Base-by-base conservation (phyloP, 2,113 vertebrate species). In the Egretta garzetta region DNA sequence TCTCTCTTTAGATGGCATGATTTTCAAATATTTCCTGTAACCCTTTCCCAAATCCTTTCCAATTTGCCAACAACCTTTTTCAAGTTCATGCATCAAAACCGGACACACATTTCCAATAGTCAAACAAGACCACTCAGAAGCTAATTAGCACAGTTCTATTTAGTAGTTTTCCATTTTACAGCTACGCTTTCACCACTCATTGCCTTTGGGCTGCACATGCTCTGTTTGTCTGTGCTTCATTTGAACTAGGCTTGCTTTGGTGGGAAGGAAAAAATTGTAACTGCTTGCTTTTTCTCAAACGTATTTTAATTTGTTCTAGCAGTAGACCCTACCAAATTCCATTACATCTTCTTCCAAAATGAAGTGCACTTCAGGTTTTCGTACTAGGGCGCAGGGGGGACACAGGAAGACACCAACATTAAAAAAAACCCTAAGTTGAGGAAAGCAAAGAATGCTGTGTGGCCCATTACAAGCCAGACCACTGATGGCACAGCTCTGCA, bases 31-130 rank as follows among this genome's bases (percentile, higher is more conserved):
- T 89, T 77, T 50, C 75, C 68, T 79, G 68, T 55, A 91, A 74
- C 39, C 12, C 72, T 67, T 89, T 94, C 52, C 72, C 52, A 86
- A 87, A 86, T 56, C 39, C 83, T 87, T 79, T 84, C 68, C 76
- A 59, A 35, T 86, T 74, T 86, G 59, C 76, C 86, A 94, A 49
- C 55, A 84, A 23, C n/a, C 55, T 72, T 72, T 83, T 67, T 87
- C 79, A 93, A 93, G 68, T 41, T 60, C 82, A 47, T 1, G 0
- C 60, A 81, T 59, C 76, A 81, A 59, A 67, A 74, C 5, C 55
- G 64, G 80, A 55, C 59, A 59, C 23, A 6, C 55, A 50, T 77
- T 68, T 77, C 88, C 84, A 3, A 43, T 7, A 27, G 9, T 50
- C 66, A 50, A 72, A n/a, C 50, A 26, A 66, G 37, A 94, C 41